A percentile compares a stretch with the other conserved stretches of the same genome.
These are phyloP conservation scores for Papio anubis DNA, from an alignment of 2,113 vertebrate species.

Conservation along the genomic window DNA sequence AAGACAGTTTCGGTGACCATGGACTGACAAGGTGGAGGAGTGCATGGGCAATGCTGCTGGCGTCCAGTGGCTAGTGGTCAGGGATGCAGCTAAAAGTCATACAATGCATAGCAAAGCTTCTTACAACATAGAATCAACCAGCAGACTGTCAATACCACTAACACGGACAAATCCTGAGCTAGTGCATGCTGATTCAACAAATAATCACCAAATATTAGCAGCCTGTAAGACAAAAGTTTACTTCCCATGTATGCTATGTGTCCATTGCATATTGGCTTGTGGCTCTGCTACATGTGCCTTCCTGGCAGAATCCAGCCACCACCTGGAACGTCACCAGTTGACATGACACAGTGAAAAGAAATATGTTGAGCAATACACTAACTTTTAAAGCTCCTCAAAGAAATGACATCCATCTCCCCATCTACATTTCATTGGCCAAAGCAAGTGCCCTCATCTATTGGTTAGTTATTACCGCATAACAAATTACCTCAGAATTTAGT, in stretches of 20 bases:
- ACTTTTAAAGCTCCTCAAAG: background rate
- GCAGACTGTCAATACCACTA: background rate
- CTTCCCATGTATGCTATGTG: background rate
- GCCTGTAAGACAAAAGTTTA: background rate
- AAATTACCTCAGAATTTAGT: background rate
- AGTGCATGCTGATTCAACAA: background rate
- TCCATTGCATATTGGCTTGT: background rate
- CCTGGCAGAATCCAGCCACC: background rate
- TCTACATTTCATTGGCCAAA: background rate
- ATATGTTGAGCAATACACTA: background rate
- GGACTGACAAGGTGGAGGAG: background rate
- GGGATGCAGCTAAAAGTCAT: background rate
- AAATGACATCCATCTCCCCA: background rate
- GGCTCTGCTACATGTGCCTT: background rate
- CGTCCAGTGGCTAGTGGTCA: background rate
- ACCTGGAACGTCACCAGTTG: background rate
- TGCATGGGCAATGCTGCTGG: fast-evolving
- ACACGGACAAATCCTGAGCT: background rate
- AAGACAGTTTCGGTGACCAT: background rate
- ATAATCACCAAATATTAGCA: background rate
- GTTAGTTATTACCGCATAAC: background rate
- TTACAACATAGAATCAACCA: background rate
- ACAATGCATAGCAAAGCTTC: background rate
- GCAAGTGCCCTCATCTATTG: background rate
- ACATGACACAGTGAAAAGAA: background rate